Evolutionary conservation across 2,113 vertebrate genomes (phyloP), one percentile per base, ranked within the genome.

Genomic region (Hippocampus barbouri): DNA sequence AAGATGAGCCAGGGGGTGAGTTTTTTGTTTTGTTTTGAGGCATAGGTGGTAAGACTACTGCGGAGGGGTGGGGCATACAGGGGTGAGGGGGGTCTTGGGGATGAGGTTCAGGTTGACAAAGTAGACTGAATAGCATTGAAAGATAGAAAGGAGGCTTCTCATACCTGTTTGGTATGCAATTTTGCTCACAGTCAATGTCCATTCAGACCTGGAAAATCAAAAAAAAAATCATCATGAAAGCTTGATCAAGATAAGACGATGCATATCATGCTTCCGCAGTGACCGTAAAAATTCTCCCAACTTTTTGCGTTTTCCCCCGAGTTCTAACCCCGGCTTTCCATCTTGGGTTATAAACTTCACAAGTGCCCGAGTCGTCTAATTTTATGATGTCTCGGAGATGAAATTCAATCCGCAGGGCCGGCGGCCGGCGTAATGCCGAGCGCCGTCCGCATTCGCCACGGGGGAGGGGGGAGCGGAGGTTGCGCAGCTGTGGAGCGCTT

Each of bases 41-140:
- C 76, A 75, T 83, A 87, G 83, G 84, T 88, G 83, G 69, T 63
- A 73, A 79, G 34, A 38, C 34, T 38, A 38, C 5, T 38, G 34
- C 0, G 34, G 34, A 6, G 34, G 34, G 34, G 34, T 71, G 61
- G 74, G 70, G 67, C n/a, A 73, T 61, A 71, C 70, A 49, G 51
- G 68, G 20, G 66, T 34, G 20, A 63, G 59, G 15, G 15, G 2
- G 47, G 73, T 12, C n/a, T 79, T 18, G 15, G 65, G 65, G 82
- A 79, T 6, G 47, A 73, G 47, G 71, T 70, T 62, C 70, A 73
- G 79, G 78, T 85, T 83, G 85, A 67, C 38, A n/a, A 63, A 68
- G 47, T 38, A 78, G 64, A 56, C 66, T 85, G 79, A 85, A 83
- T 78, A 47, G 74, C 74, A 27, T 27, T 18, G 71, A 21, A 34